These are phyloP conservation scores for Novumbra hubbsi DNA, from an alignment of 2,797 vertebrate species.

Conservation along the genomic window DNA sequence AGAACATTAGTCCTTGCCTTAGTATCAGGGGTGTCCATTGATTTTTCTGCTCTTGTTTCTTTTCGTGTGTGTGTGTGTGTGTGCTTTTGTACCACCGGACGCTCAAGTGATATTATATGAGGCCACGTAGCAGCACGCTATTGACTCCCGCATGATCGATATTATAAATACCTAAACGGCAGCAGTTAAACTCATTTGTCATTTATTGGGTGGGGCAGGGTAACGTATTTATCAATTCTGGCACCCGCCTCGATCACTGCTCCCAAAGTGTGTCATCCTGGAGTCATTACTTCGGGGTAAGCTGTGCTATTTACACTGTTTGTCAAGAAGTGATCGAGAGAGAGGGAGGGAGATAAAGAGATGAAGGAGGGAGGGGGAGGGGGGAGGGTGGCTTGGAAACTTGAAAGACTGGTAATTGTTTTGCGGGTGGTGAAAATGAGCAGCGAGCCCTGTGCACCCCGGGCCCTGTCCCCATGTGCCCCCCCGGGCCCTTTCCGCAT, in stretches of 20 bases:
- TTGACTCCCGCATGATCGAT: constrained; percentile 87
- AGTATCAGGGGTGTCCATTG: constrained; percentile 83
- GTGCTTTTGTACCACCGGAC: constrained; percentile 52
- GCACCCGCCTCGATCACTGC: constrained; percentile 53
- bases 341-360: neutral
- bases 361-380: neutral
- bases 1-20: constrained; percentile 85
- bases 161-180: constrained; percentile 81
- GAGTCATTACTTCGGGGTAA: constrained; percentile 48
- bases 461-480: constrained; percentile 55
- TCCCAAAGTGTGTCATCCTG: constrained; percentile 65
- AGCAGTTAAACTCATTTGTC: constrained; percentile 85
- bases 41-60: constrained; percentile 60
- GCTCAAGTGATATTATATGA: constrained; percentile 92
- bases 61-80: constrained; percentile 37
- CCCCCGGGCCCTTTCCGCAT: constrained; percentile 46
- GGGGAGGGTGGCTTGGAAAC: neutral
- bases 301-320: constrained; percentile 59
- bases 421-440: constrained; percentile 52
- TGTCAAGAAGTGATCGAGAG: constrained; percentile 63
- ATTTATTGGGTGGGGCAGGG: constrained; percentile 83
- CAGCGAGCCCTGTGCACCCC: constrained; percentile 27
- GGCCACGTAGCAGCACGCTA: constrained; percentile 80
- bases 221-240: constrained; percentile 79
- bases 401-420: constrained; percentile 61